These are phyloP conservation scores for Oscheius onirici DNA, from an alignment of 2,888 invertebrate genomes.

Conservation along the genomic window DNA sequence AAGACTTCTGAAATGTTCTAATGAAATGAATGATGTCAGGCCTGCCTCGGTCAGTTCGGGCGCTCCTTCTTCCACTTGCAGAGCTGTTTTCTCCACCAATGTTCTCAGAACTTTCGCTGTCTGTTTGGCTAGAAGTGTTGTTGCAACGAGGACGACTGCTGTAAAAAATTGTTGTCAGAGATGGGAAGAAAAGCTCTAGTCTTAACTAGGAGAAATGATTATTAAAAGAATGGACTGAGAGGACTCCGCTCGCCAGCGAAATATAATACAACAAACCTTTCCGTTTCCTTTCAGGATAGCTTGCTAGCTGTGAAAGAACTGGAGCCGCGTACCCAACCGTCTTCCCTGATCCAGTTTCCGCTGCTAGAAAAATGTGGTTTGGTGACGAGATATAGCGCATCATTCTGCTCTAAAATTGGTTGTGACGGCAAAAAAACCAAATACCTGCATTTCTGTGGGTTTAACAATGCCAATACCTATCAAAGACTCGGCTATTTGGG, in stretches of 20 bases:
- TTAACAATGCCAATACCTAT: background rate
- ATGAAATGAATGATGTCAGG: background rate
- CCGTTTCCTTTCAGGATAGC: background rate
- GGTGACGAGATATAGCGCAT: constrained; percentile 12
- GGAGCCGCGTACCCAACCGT: constrained; percentile 27
- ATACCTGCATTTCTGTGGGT: constrained; percentile 30
- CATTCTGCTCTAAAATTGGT: constrained; percentile 2
- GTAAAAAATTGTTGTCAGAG: background rate
- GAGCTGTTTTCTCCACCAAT: background rate
- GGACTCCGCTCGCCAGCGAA: too few species aligned
- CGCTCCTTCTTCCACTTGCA: background rate
- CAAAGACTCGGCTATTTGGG: background rate
- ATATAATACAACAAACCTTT: too few species aligned
- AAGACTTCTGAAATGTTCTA: background rate
- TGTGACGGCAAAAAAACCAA: background rate
- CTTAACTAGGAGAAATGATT: too few species aligned
- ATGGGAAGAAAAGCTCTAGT: background rate
- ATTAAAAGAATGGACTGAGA: too few species aligned
- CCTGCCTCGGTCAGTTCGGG: background rate
- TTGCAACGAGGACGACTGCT: constrained; percentile 19
- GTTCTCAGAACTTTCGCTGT: background rate
- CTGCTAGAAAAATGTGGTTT: constrained; percentile 31
- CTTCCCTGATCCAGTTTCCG: constrained; percentile 33
- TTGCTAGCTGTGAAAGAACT: background rate
- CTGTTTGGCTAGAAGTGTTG: constrained; percentile 6